Base-by-base conservation (phyloP, 2,888 invertebrate genomes). In the Epirrita christyi region DNA sequence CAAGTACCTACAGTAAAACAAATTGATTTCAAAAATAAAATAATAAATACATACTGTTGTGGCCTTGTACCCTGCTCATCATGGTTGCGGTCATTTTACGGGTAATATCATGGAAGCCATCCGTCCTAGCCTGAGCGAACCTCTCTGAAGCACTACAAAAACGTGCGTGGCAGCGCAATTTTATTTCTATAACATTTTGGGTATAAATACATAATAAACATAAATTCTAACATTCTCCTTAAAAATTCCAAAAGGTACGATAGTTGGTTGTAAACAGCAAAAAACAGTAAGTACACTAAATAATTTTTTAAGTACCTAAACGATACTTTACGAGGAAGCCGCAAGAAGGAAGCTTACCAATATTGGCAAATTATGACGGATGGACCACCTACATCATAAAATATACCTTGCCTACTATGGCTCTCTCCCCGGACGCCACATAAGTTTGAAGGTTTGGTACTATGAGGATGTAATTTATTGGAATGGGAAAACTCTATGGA, bases 301-400 rank as follows among this genome's bases (percentile, higher is more conserved):
- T 21, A 45, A 40, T 40, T 40, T 21, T 21, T 3, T 21, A 21
- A 21, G 21, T 21, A 21, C 44, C n/a, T 41, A 32, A 36, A 9
- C 49, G 52, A 44, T 63, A 63, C 46, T 61, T 59, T 55, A 55
- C 62, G 63, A 59, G 67, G 66, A 67, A 68, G 68, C 67, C 68
- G 65, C 56, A 67, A 70, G 66, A 67, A 71, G 10, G 36, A 65
- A 66, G 66, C 61, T 67, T 69, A 69, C 64, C 70, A 68, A 64
- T 73, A 70, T 70, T 68, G 73, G 76, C 77, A 80, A 79, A 81
- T 79, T 76, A 78, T 80, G 80, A 81, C 75, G 74, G 78, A 81
- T 79, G 72, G 71, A 59, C 59, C 45, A 32, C 32, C 32, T 8
- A 32, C 32, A 32, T 32, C 32, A 32, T 32, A 32, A 32, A 6